These are phyloP conservation scores for Tetragonisca angustula DNA, from an alignment of 2,888 invertebrate genomes.

Conservation along the genomic window DNA sequence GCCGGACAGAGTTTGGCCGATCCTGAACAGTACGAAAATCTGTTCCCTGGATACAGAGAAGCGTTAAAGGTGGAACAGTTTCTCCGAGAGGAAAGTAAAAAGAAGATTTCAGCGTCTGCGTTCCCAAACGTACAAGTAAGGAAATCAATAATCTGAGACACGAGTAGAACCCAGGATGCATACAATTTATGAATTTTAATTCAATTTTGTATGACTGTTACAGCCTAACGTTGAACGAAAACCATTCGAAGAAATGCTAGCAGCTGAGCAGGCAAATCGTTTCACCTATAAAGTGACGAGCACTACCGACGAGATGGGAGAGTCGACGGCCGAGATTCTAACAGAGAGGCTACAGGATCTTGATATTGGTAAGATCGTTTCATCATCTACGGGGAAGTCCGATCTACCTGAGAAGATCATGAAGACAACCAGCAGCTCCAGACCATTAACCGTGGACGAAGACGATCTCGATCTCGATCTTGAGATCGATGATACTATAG, in stretches of 20 bases:
- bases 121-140: constrained; percentile 84
- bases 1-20: constrained; percentile 97
- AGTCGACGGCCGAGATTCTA: constrained; percentile 64
- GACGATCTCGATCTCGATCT: constrained; percentile 93
- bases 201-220: background rate
- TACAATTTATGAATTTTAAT: background rate
- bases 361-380: constrained; percentile 61
- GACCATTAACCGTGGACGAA: constrained; percentile 83
- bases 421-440: constrained; percentile 72
- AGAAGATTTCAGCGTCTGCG: constrained; percentile 86
- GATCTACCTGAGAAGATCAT: constrained; percentile 61
- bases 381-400: constrained; percentile 10
- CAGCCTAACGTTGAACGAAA: constrained; percentile 89
- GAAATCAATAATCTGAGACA: background rate
- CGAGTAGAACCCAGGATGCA: background rate
- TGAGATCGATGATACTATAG: constrained; percentile 92
- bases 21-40: constrained; percentile 97
- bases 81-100: constrained; percentile 84
- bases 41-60: constrained; percentile 94
- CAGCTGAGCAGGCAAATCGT: constrained; percentile 86
- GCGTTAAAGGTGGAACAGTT: constrained; percentile 90
- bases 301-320: constrained; percentile 27
- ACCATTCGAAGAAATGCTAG: constrained; percentile 89
- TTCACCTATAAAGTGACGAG: constrained; percentile 78
- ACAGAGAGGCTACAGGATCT: constrained; percentile 74